Evolutionary conservation across 2,888 invertebrate species (phyloP).

Genomic region (Operophtera brumata): DNA sequence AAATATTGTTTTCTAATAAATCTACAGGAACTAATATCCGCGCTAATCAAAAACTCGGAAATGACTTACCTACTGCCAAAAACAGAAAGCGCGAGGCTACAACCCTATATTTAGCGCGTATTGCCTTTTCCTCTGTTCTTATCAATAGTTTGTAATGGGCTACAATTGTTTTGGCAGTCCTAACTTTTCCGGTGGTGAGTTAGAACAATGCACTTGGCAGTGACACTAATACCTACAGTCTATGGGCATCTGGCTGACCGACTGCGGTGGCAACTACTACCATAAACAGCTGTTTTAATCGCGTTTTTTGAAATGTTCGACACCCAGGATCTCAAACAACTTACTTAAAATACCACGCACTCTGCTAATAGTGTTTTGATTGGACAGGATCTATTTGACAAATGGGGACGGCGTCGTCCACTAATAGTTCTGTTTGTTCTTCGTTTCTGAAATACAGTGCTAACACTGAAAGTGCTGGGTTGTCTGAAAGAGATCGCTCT

Average conservation of each 20-base stretch:
- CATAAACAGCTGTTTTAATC: neutral
- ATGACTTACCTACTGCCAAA: conserved; percentile 17
- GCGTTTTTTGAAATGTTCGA: neutral
- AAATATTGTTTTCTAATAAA: neutral
- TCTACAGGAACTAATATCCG: conserved; percentile 6
- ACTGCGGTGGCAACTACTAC: neutral
- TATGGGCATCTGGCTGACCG: conserved; percentile 2
- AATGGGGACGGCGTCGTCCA: too few species aligned
- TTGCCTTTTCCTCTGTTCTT: conserved; percentile 25
- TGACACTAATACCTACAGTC: conserved; percentile 53
- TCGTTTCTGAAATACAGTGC: too few species aligned
- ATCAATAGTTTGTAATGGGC: conserved; percentile 61
- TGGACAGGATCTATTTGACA: too few species aligned
- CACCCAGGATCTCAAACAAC: too few species aligned
- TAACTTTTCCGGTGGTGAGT: conserved; percentile 46
- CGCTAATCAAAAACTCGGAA: conserved; percentile 25
- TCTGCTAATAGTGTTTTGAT: too few species aligned
- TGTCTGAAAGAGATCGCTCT: too few species aligned
- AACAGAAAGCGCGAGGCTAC: conserved; percentile 17
- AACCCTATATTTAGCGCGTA: conserved; percentile 25
- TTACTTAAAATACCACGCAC: too few species aligned
- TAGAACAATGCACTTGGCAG: conserved; percentile 70
- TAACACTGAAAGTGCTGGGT: too few species aligned
- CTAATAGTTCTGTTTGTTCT: too few species aligned
- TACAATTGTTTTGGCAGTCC: conserved; percentile 59